Evolutionary conservation across 1,140 invertebrate genomes (phyloP), one percentile per base, ranked within the genome.

Genomic region (Chionoecetes opilio): DNA sequence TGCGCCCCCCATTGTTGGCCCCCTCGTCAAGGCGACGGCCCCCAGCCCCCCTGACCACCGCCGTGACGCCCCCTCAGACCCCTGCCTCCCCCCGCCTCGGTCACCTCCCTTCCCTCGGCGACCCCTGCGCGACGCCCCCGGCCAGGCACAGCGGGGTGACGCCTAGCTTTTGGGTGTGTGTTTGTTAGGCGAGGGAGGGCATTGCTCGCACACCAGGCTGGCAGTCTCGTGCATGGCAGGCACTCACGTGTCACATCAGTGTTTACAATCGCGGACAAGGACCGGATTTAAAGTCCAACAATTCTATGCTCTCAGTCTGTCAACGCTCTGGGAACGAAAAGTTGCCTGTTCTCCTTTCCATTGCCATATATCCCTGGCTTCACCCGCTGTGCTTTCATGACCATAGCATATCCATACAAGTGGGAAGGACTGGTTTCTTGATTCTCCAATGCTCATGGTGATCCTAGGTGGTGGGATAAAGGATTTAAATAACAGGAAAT

Each of bases 1-100:
- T 34, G 93, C 93, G 93, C 93, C 93, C 93, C 93, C 93, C 93
- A 90, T 94, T 94, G 93, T 94, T 94, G 93, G 93, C 93, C 93
- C 93, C 93, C 86, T 87, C 82, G 93, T 94, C 84, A 84, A 82
- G 41, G 93, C 37, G 93, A 31, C 34, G 46, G 86, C 87, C 32
- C 93, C 85, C 41, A 34, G 11, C 53, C 93, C 93, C 93, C 87
- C 87, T 84, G 53, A 94, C 93, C 92, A 93, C 82, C 93, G 87
- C 86, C 93, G 93, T 53, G 92, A 93, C 92, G 92, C 93, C 93
- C 93, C 93, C 93, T 94, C 93, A 91, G 35, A 63, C 87, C 93
- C 53, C 34, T 32, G 3, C 41, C 63, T 35, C 91, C 37, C 37
- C 31, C 31, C 34, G 38, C 75, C 26, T 21, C 85, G 26, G 14